Conservation (phyloP, 2,888 invertebrate genomes). For the Caenorhabditis drosophilae region DNA sequence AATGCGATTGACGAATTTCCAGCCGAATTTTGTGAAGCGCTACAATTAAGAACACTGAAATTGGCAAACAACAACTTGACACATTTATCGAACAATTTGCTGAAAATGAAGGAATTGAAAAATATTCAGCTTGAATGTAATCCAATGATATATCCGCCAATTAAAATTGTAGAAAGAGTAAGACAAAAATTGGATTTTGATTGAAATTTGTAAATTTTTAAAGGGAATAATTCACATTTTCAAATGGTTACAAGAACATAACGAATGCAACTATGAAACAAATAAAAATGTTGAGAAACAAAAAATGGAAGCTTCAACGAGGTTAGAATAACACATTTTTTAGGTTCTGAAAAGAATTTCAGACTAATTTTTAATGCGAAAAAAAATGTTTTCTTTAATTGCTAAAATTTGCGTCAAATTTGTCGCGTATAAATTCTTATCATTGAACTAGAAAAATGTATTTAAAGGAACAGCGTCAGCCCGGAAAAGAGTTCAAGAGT, state of each 20-base stretch:
- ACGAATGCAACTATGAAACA: no score
- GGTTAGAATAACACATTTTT: slow-evolving; percentile 31
- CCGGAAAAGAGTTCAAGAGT: no score
- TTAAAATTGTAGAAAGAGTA: slow-evolving; percentile 32
- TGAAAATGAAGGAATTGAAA: slow-evolving; percentile 39
- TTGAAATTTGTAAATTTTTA: no score
- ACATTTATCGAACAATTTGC: slow-evolving; percentile 40
- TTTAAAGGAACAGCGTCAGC: no score
- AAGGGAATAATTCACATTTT: slow-evolving; percentile 42
- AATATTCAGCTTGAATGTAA: slow-evolving; percentile 24
- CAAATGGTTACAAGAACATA: slow-evolving; percentile 41
- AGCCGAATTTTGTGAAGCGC: slow-evolving; percentile 32
- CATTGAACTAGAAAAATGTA: no score
- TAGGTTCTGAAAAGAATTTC: no score
- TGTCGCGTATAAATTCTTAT: no score
- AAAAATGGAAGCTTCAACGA: slow-evolving; percentile 21
- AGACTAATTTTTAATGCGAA: no score
- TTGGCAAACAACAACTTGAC: slow-evolving; percentile 43
- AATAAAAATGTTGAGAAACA: slow-evolving; percentile 21
- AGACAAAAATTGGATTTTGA: neutral
- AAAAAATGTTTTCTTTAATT: no score
- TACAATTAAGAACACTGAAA: slow-evolving; percentile 43
- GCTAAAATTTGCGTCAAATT: no score
- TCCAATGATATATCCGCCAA: slow-evolving; percentile 31
- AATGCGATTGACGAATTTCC: slow-evolving; percentile 32